Base-by-base conservation (phyloP, 53 echinoderm and acorn worm species). In the Arbacia lixula region DNA sequence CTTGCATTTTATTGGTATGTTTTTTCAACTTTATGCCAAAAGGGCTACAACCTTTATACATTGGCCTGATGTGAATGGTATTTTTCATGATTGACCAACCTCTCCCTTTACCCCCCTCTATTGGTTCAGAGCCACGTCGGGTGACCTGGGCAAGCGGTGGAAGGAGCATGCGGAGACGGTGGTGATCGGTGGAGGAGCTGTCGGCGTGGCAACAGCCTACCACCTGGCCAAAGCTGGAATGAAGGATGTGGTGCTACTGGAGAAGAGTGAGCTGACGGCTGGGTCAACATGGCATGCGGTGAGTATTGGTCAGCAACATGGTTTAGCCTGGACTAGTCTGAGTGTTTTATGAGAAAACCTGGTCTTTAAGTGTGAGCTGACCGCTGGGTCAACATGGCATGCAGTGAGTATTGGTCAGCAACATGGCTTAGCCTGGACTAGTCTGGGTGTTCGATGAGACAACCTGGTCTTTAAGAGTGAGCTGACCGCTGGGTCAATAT, bases 251-350 rank as follows among this genome's bases (percentile, higher is more conserved):
- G 98, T 97, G 14, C 68, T 97, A 2, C 66, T 97, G 54, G 98
- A 97, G 85, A 97, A 97, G 58, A 89, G 93, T 35, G 98, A 97
- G 54, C 86, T 97, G 37, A 97, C 98, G 24, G 98, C 98, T 40
- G 98, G 98, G 1, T 94, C 94, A 72, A 97, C 98, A 32, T 97
- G 98, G 98, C 98, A 97, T 90, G 98, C 98, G 52, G 98, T 97
- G 72, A 97, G 98, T 85, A 67, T n/a, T 17, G 58, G 5, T 58
- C n/a, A n/a, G n/a, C n/a, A n/a, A n/a, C n/a, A n/a, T n/a, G n/a
- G n/a, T n/a, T n/a, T n/a, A n/a, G n/a, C n/a, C n/a, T n/a, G n/a
- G n/a, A n/a, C n/a, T n/a, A n/a, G n/a, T n/a, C n/a, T n/a, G n/a
- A n/a, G n/a, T n/a, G n/a, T n/a, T n/a, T n/a, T n/a, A n/a, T n/a